Evolutionary conservation across 2,113 vertebrate genomes (phyloP).

Genomic region (Oryzias melastigma): DNA sequence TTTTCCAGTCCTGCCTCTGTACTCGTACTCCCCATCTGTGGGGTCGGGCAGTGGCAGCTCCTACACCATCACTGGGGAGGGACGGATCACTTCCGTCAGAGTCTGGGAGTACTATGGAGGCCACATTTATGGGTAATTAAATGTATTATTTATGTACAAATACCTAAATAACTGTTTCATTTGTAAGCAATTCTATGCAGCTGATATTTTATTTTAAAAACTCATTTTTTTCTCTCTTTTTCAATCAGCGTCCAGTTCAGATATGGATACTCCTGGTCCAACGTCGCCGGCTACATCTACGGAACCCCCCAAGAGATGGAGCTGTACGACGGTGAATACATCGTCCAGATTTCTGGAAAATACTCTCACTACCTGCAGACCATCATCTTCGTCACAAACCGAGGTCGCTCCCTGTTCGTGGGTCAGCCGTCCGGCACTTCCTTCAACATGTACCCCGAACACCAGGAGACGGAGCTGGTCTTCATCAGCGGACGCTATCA

Average conservation of each 20-base stretch:
- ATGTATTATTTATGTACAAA: too few relatives aligned
- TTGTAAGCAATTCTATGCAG: not conserved
- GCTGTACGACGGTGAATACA: slow-evolving; percentile 13
- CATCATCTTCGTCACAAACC: slow-evolving; percentile 27
- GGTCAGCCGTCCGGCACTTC: not conserved
- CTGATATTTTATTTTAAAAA: not conserved
- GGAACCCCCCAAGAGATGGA: fast-evolving
- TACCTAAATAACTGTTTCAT: too few relatives aligned
- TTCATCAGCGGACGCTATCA: slow-evolving; percentile 15
- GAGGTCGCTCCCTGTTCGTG: not conserved
- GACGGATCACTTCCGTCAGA: slow-evolving; percentile 26
- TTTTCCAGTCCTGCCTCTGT: not conserved
- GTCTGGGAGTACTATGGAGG: slow-evolving; percentile 6
- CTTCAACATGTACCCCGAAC: slow-evolving; percentile 42
- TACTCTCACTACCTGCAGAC: slow-evolving; percentile 1
- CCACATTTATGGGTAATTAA: slow-evolving; percentile 21
- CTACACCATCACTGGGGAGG: slow-evolving; percentile 15
- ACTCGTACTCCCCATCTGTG: slow-evolving; percentile 12
- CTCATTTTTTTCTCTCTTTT: not conserved
- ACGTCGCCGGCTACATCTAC: fast-evolving
- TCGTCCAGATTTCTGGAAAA: slow-evolving; percentile 42
- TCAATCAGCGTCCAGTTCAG: slow-evolving; percentile 28
- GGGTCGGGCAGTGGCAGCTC: slow-evolving; percentile 14
- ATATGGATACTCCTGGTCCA: slow-evolving; percentile 8
- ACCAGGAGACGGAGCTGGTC: slow-evolving; percentile 16